Evolutionary conservation across 2,797 vertebrate species (phyloP), one percentile per base, ranked within the genome.

Genomic region (Phoxinus dragarum): DNA sequence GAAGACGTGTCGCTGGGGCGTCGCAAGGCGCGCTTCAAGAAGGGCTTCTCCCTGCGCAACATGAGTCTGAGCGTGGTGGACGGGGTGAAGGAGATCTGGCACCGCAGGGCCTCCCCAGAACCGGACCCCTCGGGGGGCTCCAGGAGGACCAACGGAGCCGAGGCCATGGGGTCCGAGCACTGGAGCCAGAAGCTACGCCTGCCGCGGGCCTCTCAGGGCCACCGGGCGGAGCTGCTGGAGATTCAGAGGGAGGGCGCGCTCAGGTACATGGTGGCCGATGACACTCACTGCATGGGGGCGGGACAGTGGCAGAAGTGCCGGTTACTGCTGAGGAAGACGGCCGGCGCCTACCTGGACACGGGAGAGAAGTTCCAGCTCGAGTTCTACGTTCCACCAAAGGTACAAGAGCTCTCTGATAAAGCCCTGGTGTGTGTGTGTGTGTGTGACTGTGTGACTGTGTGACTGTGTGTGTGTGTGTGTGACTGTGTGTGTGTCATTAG

Each of bases 51-150:
- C 4, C 91, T 99, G 92, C 95, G 98, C 91, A 99, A 99, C 93
- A 98, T 99, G 97, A 99, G 98, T 87, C 93, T 99, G 88, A 98
- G 98, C 0, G 97, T 99, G 91, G 97, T 98, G 90, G 98, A 98
- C 0, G 98, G 98, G 0, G 96, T 99, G 90, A 97, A 97, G 86
- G 98, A 99, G 93, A 97, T 99, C 95, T 98, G 98, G 97, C 97
- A 99, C 87, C 94, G 97, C 44, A 96, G 96, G 44, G 94, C 97
- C 34, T 98, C 97, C 1, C 97, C 97, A 0, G 98, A 99, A 88
- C 97, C 97, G 0, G 94, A 93, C 82, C 90, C 86, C 0, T 75
- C 52, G 10, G 90, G 93, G 1, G 86, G 88, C 23, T 69, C 90
- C 86, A 94, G 94, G 80, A 95, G 91, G 56, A 84, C 92, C 0